These are phyloP conservation scores for Conops quadrifasciatus DNA, from an alignment of 2,888 invertebrate species.

Conservation along the genomic window DNA sequence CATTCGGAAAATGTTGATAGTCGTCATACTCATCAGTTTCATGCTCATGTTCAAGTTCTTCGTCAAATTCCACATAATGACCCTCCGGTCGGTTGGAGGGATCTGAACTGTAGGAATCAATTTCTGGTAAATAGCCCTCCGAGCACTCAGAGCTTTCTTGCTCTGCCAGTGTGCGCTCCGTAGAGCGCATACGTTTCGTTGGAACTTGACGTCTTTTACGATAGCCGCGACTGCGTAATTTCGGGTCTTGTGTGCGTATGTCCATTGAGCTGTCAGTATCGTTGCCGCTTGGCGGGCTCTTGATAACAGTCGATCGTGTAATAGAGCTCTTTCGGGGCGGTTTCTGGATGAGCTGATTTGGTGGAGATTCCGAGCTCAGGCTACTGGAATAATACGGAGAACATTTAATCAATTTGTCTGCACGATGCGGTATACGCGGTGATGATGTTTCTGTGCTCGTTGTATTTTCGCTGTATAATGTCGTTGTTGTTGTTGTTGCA, in stretches of 20 bases:
- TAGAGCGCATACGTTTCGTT: constrained; percentile 59
- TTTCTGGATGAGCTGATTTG: constrained; percentile 71
- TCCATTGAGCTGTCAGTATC: constrained; percentile 78
- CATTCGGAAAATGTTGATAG: constrained; percentile 64
- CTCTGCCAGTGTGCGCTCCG: constrained; percentile 61
- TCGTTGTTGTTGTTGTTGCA: constrained; percentile 66
- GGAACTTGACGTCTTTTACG: constrained; percentile 72
- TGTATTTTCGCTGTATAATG: constrained; percentile 69
- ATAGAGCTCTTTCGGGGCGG: constrained; percentile 73
- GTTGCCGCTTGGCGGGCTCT: constrained; percentile 78
- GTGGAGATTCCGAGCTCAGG: constrained; percentile 77
- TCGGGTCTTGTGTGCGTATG: constrained; percentile 72
- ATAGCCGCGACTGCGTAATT: constrained; percentile 74
- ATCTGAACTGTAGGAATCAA: constrained; percentile 72
- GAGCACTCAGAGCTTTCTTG: constrained; percentile 74
- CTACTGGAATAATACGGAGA: constrained; percentile 81
- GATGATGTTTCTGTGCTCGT: constrained; percentile 62
- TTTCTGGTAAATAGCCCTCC: constrained; percentile 75
- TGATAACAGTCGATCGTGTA: constrained; percentile 70
- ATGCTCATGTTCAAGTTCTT: constrained; percentile 60
- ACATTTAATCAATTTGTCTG: constrained; percentile 72
- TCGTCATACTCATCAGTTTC: constrained; percentile 70
- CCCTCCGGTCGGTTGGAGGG: constrained; percentile 68
- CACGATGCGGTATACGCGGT: constrained; percentile 61
- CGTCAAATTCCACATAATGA: constrained; percentile 65